Evolutionary conservation across 2,797 vertebrate genomes (phyloP), one percentile per base, ranked within the genome.

Genomic region (Myiotriccus ornatus): DNA sequence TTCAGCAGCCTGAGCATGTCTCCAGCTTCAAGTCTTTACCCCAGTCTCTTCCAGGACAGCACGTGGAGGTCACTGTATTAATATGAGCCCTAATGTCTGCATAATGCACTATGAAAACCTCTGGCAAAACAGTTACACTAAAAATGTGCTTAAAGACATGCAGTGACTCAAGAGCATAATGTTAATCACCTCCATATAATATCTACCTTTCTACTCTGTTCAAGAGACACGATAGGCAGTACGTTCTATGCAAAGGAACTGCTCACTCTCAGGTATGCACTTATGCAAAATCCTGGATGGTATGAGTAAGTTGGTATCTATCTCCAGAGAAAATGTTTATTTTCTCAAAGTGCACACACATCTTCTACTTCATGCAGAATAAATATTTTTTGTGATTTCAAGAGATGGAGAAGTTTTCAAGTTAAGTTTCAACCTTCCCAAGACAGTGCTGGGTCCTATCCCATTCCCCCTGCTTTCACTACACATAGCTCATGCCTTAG

Each of bases 401-500:
- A 79, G 35, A 85, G 4, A 12, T 23, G 5, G 27, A 65, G 5
- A 86, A 83, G 16, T 41, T 49, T 5, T 30, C 20, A 49, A 69
- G 14, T 46, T 21, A 52, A 76, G 30, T 43, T 90, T 74, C 80
- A 8, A 64, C n/a, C 25, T 62, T 84, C 23, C 24, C 46, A 82
- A 46, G n/a, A 65, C 44, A 92, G 57, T 18, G 53, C 15, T 52
- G 15, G 8, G 10, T 30, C 13, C 55, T 52, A 25, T 34, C 24
- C 24, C 28, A 81, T 5, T 2, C 12, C 1, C 5, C 4, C 13
- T 5, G 4, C 65, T 86, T 86, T 44, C 34, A 37, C 17, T 44
- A 22, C 0, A 6, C 1, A 3, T 12, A 77, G 39, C 14, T 83
- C 6, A 30, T 56, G 34, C 17, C 34, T 75, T 47, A 1, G 0